Conservation (phyloP, 1,140 invertebrate genomes). For the Ganaspis sp. region DNA sequence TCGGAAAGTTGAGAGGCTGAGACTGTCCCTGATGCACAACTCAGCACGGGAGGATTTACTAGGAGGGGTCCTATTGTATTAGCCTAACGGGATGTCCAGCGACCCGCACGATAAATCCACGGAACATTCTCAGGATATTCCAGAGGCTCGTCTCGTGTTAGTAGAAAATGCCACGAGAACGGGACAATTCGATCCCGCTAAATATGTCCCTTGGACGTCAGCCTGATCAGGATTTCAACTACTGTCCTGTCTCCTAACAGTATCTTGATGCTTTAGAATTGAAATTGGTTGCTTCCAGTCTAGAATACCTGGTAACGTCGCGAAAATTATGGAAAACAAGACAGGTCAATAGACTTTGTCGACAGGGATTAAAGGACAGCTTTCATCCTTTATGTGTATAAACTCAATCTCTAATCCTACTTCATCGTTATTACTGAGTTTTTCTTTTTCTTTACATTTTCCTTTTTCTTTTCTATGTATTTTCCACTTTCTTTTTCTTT, state of each 20-base stretch:
- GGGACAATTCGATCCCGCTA: slow-evolving; percentile 26
- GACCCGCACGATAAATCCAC: slow-evolving; percentile 18
- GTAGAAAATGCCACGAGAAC: slow-evolving; percentile 26
- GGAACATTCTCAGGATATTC: slow-evolving; percentile 30
- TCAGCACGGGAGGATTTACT: slow-evolving; percentile 8
- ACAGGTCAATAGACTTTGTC: not conserved
- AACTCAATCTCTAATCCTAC: too few species aligned
- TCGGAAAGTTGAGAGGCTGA: not conserved
- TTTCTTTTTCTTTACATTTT: too few species aligned
- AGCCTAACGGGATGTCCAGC: slow-evolving; percentile 23
- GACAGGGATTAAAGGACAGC: not conserved
- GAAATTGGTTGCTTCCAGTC: slow-evolving; percentile 15
- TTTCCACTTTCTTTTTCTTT: too few species aligned
- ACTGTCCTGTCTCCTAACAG: slow-evolving; percentile 13
- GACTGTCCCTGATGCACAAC: not conserved
- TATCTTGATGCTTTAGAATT: slow-evolving; percentile 13
- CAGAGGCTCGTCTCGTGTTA: not conserved
- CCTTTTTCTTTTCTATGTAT: too few species aligned
- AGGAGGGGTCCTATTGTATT: slow-evolving; percentile 27
- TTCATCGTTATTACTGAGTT: too few species aligned
- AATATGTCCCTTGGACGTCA: slow-evolving; percentile 30
- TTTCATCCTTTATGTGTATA: too few species aligned
- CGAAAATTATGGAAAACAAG: slow-evolving; percentile 11
- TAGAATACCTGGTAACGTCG: not conserved
- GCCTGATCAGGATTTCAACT: slow-evolving; percentile 28